Evolutionary conservation across 2,113 vertebrate genomes (phyloP), one percentile per base, ranked within the genome.

Genomic region (Lophochroa leadbeateri): DNA sequence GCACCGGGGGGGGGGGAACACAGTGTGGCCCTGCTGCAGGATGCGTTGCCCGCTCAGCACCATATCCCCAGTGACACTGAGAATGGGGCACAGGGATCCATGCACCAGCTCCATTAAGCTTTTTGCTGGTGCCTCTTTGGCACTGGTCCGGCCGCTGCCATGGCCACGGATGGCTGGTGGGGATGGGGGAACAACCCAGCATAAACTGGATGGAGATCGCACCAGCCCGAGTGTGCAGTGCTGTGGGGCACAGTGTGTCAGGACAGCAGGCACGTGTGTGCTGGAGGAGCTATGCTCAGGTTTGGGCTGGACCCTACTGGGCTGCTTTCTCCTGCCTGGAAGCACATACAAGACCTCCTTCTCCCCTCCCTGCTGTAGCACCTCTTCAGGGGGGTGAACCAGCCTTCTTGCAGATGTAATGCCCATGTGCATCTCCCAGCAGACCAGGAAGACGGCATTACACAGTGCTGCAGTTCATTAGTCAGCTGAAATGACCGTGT

Each of bases 101-200:
- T 0, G 4, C 17, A 13, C n/a, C 10, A 0, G 72, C 60, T 33
- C 39, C 0, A 1, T 5, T n/a, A 39, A 61, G 35, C 28, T 74
- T 47, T 29, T 46, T 21, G 31, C 27, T 55, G 25, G 25, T 2
- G 8, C 24, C 39, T 18, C 10, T 70, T 63, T 9, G 1, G 33
- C 3, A 2, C 28, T 39, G 39, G 68, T 29, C 20, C 2, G 1
- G 37, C 33, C 25, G 17, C 77, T 68, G 57, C 47, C 85, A 6
- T 0, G 4, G 61, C 61, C 28, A 11, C 0, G 11, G n/a, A 16
- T 2, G 13, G 49, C 10, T 4, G 3, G 35, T 13, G 44, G 65
- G n/a, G 39, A 67, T 9, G 31, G 23, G 58, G 71, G 39, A 39
- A 27, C 37, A 46, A 8, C 29, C 41, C 47, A 35, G n/a, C 1